Percentiles rank a stretch among this genome's conserved stretches.
These are phyloP conservation scores for Kryptolebias ocellatus DNA, from an alignment of 2,797 vertebrate genomes.

Conservation along the genomic window DNA sequence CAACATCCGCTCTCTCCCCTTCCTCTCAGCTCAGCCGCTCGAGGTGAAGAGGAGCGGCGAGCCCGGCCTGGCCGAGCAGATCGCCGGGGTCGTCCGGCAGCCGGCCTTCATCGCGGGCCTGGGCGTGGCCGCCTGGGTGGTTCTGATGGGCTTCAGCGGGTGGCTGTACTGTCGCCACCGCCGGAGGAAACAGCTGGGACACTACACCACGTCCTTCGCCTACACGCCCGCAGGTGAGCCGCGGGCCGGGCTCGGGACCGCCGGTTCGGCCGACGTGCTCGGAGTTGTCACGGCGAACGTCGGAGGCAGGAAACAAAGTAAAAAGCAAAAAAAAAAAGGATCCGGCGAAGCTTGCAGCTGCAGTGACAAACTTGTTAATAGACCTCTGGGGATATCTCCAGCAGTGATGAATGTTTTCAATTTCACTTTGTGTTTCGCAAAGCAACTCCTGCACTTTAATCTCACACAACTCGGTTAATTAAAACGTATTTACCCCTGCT, in stretches of 20 bases:
- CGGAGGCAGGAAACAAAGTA: background rate
- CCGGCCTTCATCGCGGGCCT: conserved; percentile 96
- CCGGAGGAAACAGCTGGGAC: conserved; percentile 92
- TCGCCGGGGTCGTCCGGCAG: conserved; percentile 89
- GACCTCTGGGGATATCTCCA: conserved; percentile 23
- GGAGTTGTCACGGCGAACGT: conserved; percentile 18
- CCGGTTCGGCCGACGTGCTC: background rate
- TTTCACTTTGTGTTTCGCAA: conserved; percentile 42
- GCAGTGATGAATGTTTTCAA: conserved; percentile 57
- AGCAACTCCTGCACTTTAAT: conserved; percentile 31
- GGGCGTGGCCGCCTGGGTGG: conserved; percentile 91
- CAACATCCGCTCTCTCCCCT: background rate
- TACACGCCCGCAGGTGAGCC: conserved; percentile 90
- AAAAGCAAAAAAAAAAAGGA: background rate
- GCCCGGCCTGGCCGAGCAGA: conserved; percentile 90
- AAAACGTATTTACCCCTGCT: conserved; percentile 58
- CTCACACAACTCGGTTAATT: conserved; percentile 49
- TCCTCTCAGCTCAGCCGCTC: conserved; percentile 70
- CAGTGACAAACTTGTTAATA: conserved; percentile 43
- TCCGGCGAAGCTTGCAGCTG: conserved; percentile 17
- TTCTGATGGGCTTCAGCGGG: conserved; percentile 81
- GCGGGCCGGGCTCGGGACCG: background rate
- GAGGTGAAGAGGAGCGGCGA: conserved; percentile 73
- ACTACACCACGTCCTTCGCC: conserved; percentile 95
- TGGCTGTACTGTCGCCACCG: conserved; percentile 84